A percentile compares a stretch with the other conserved stretches of the same genome.
Conservation (phyloP, 2,797 vertebrate genomes). For the Mormyrus hasselquistii region DNA sequence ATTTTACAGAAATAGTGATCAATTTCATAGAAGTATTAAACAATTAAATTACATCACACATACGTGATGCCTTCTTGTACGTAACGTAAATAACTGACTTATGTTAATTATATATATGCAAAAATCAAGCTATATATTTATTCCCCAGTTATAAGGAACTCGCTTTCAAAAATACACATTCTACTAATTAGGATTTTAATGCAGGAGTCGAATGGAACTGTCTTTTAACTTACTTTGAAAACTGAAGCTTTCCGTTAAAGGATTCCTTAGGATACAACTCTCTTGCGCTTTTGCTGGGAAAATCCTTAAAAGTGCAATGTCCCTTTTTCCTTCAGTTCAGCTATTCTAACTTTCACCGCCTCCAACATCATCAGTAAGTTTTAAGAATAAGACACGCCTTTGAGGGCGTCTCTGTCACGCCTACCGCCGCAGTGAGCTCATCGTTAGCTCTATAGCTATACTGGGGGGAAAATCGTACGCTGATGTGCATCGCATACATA, state of each 20-base stretch:
- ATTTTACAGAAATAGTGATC: neutral
- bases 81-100: neutral
- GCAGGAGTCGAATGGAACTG: neutral
- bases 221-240: constrained; percentile 13
- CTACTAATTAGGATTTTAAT: neutral
- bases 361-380: constrained; percentile 18
- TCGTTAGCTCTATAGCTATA: neutral
- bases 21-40: neutral
- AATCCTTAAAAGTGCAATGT: neutral
- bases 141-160: neutral
- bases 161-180: neutral
- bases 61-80: neutral
- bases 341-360: constrained; percentile 45
- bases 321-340: constrained; percentile 2
- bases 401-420: constrained; percentile 35
- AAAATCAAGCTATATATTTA: neutral
- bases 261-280: neutral
- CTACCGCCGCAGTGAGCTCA: constrained; percentile 44
- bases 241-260: neutral
- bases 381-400: constrained; percentile 28
- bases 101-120: neutral
- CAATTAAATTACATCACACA: neutral
- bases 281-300: neutral
- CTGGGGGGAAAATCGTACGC: neutral
- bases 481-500: neutral